A percentile compares a stretch with the other conserved stretches of the same genome.
Conservation (phyloP, 1,140 invertebrate genomes). For the Hestina assimilis region DNA sequence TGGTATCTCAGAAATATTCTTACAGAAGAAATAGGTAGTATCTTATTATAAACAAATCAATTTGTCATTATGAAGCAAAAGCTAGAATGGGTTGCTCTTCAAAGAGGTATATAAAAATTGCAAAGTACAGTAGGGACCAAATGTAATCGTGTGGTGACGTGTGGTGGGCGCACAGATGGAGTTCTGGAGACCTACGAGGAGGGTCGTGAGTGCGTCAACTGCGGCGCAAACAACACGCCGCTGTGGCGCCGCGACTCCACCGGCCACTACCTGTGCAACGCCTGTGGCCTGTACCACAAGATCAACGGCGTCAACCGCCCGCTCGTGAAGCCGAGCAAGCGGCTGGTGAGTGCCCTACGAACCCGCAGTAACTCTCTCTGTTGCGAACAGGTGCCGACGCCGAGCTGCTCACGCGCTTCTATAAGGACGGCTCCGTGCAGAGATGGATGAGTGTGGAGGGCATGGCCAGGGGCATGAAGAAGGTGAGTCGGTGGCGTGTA, state of each 20-base stretch:
- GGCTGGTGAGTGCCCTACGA: conserved; percentile 84
- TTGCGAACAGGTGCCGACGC: conserved; percentile 70
- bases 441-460: conserved; percentile 73
- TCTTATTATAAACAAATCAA: too few species aligned
- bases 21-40: too few species aligned
- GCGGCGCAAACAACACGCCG: conserved; percentile 96
- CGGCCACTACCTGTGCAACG: conserved; percentile 98
- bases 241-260: conserved; percentile 97
- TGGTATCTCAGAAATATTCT: too few species aligned
- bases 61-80: too few species aligned
- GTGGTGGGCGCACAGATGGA: conserved; percentile 79
- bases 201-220: conserved; percentile 97
- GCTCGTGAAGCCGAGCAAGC: conserved; percentile 92
- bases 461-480: conserved; percentile 75
- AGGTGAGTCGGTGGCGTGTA: conserved; percentile 78
- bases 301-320: conserved; percentile 97
- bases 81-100: too few species aligned
- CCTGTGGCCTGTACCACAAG: conserved; percentile 97
- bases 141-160: conserved; percentile 24
- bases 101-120: too few species aligned
- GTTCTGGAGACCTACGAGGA: conserved; percentile 91
- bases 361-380: conserved; percentile 40
- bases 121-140: too few species aligned
- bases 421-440: conserved; percentile 75
- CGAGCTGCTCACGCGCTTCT: conserved; percentile 73